Percentiles rank a stretch among this genome's conserved stretches.
Evolutionary conservation across 2,888 invertebrate genomes (phyloP).

Genomic region (Spodoptera exigua): DNA sequence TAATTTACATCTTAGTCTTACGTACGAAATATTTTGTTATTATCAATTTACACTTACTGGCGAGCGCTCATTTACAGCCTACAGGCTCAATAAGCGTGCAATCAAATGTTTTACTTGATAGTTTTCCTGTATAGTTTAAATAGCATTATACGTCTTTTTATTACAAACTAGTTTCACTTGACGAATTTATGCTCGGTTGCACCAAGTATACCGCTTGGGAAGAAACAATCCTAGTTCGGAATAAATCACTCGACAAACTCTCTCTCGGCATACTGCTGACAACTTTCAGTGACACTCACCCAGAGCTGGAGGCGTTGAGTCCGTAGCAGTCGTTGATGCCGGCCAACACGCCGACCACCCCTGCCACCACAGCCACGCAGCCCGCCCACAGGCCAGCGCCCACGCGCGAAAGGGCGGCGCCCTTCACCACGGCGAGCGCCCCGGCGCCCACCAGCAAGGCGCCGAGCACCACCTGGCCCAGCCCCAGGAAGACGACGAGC

Average conservation of each 20-base stretch:
- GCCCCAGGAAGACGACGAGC: slow-evolving; percentile 87
- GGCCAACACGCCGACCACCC: slow-evolving; percentile 90
- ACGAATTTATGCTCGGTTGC: slow-evolving; percentile 50
- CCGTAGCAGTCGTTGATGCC: slow-evolving; percentile 89
- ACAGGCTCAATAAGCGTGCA: slow-evolving; percentile 14
- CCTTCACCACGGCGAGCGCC: slow-evolving; percentile 90
- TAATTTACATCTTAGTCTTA: slow-evolving; percentile 40
- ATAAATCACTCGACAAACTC: slow-evolving; percentile 28
- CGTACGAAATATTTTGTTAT: slow-evolving; percentile 17
- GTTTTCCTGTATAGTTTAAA: slow-evolving; percentile 28
- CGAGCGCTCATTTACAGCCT: slow-evolving; percentile 14
- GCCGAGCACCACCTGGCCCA: slow-evolving; percentile 91
- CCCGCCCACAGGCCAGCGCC: slow-evolving; percentile 92
- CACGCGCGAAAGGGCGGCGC: slow-evolving; percentile 88
- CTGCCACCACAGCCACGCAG: slow-evolving; percentile 90
- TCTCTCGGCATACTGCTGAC: slow-evolving; percentile 24
- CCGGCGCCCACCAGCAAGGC: slow-evolving; percentile 91
- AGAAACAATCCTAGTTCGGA: slow-evolving; percentile 30
- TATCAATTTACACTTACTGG: background rate
- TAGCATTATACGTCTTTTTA: slow-evolving; percentile 19
- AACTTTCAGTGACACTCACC: slow-evolving; percentile 65
- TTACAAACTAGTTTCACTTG: slow-evolving; percentile 27
- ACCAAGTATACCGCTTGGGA: slow-evolving; percentile 20
- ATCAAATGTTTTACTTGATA: slow-evolving; percentile 12
- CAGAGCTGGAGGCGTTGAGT: slow-evolving; percentile 70